These are phyloP conservation scores for Eupithecia subfuscata DNA, from an alignment of 2,888 invertebrate genomes.

Conservation along the genomic window DNA sequence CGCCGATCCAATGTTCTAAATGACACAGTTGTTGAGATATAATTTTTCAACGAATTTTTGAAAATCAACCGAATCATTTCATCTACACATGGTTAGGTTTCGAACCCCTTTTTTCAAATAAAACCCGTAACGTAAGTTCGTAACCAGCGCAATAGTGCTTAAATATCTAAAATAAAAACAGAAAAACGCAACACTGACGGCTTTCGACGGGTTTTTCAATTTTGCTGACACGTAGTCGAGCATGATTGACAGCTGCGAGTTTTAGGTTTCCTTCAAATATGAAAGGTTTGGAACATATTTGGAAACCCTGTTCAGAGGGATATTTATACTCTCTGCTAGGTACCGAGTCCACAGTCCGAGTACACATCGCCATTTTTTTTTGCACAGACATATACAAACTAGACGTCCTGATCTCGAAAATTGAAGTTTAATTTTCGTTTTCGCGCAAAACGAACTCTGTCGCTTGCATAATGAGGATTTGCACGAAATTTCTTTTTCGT, in stretches of 20 bases:
- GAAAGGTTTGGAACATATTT: not conserved
- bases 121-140: not conserved
- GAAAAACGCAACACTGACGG: not conserved
- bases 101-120: not conserved
- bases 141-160: not conserved
- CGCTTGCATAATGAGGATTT: no score
- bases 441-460: no score
- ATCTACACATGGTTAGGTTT: not conserved
- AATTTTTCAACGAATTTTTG: not conserved
- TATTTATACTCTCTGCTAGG: no score
- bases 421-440: no score
- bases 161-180: not conserved
- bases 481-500: no score
- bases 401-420: no score
- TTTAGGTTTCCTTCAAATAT: not conserved
- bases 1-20: not conserved
- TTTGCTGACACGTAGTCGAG: not conserved
- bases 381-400: no score
- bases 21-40: no score
- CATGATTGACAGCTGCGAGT: not conserved
- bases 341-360: no score
- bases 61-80: not conserved
- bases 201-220: conserved; percentile 1
- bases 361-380: no score
- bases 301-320: not conserved